Conservation (phyloP, 2,113 vertebrate genomes). For the Mola mola region DNA sequence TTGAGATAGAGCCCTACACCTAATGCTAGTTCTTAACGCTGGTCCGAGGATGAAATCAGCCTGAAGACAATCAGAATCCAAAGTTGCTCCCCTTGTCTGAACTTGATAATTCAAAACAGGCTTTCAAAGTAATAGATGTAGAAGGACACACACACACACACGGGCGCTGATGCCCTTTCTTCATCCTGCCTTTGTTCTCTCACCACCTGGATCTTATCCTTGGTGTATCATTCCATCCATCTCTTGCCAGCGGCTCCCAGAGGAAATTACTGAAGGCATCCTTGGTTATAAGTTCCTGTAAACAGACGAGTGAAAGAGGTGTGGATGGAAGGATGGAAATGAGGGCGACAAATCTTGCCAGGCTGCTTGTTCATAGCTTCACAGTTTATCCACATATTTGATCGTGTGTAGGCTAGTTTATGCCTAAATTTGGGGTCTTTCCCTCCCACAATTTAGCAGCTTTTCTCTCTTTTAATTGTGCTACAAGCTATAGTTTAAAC, state of each 20-base stretch:
- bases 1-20: not conserved
- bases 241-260: constrained; percentile 41
- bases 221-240: constrained; percentile 26
- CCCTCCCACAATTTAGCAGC: too few relatives aligned
- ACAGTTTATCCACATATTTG: not conserved
- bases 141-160: not conserved
- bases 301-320: constrained; percentile 13
- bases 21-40: not conserved
- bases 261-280: constrained; percentile 69
- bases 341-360: not conserved
- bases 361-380: not conserved
- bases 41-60: constrained; percentile 1
- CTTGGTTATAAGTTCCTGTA: constrained; percentile 46
- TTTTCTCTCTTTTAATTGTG: too few relatives aligned
- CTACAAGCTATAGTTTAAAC: too few relatives aligned
- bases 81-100: not conserved
- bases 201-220: constrained; percentile 23
- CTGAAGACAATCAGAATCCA: not conserved
- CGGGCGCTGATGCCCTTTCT: not conserved
- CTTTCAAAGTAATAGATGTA: not conserved
- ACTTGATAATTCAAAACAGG: not conserved
- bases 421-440: too few relatives aligned
- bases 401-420: not conserved
- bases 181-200: constrained; percentile 16
- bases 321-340: not conserved